Evolutionary conservation across 2,797 vertebrate genomes (phyloP).

Genomic region (Pteronotus mesoamericanus): DNA sequence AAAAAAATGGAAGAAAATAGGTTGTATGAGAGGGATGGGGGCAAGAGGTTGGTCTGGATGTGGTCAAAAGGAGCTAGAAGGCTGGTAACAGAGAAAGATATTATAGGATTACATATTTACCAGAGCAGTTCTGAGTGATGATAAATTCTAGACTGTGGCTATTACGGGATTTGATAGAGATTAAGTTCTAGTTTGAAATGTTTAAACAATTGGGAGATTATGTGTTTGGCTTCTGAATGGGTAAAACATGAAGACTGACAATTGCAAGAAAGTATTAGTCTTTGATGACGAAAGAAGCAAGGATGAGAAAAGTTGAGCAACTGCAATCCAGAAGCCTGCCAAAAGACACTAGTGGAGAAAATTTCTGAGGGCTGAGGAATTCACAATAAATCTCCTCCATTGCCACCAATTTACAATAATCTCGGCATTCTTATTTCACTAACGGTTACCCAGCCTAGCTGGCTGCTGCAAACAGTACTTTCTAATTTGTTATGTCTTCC

Average conservation of each 20-base stretch:
- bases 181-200: background rate
- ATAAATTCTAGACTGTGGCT: background rate
- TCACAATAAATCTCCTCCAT: background rate
- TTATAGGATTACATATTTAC: background rate
- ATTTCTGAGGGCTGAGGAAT: background rate
- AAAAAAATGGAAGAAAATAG: background rate
- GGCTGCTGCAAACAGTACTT: background rate
- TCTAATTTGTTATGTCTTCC: background rate
- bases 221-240: background rate
- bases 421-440: background rate
- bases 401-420: background rate
- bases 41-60: background rate
- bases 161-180: background rate
- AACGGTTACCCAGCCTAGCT: background rate
- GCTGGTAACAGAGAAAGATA: background rate
- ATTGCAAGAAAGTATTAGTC: background rate
- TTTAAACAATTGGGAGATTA: background rate
- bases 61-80: background rate
- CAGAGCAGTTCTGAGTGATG: background rate
- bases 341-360: background rate
- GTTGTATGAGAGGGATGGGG: background rate
- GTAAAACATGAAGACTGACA: background rate
- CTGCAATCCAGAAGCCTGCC: background rate
- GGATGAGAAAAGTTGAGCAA: background rate
- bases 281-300: background rate